Evolutionary conservation across 2,888 invertebrate species (phyloP).

Genomic region (Invenusta paracnida): DNA sequence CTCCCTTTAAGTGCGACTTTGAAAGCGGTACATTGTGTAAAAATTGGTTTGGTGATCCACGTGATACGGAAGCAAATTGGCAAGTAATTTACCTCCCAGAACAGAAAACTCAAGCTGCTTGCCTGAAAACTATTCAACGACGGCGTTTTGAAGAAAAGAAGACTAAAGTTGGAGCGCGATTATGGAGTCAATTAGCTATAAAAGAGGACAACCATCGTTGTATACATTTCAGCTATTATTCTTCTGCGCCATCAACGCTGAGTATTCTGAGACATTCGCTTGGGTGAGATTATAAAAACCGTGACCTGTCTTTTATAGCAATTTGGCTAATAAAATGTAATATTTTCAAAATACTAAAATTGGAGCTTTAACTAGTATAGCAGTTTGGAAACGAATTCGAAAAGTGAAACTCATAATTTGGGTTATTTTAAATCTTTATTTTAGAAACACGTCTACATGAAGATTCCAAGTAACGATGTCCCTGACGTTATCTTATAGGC

Average conservation of each 20-base stretch:
- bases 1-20: background rate
- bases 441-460: too few species aligned
- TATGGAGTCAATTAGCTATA: background rate
- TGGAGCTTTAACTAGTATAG: too few species aligned
- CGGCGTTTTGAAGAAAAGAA: too few species aligned
- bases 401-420: too few species aligned
- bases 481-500: too few species aligned
- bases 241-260: background rate
- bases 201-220: background rate
- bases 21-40: background rate
- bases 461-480: too few species aligned
- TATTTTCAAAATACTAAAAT: too few species aligned
- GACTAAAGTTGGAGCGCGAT: background rate
- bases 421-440: too few species aligned
- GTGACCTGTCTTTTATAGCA: too few species aligned
- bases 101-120: background rate
- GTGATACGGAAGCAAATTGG: slow-evolving; percentile 7
- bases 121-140: background rate
- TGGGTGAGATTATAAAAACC: background rate
- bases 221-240: background rate
- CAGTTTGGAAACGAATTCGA: too few species aligned
- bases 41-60: slow-evolving; percentile 9
- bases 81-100: background rate
- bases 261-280: slow-evolving; percentile 4
- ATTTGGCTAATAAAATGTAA: too few species aligned